These are phyloP conservation scores for Eriosoma lanigerum DNA, from an alignment of 1,140 invertebrate genomes.

Conservation along the genomic window DNA sequence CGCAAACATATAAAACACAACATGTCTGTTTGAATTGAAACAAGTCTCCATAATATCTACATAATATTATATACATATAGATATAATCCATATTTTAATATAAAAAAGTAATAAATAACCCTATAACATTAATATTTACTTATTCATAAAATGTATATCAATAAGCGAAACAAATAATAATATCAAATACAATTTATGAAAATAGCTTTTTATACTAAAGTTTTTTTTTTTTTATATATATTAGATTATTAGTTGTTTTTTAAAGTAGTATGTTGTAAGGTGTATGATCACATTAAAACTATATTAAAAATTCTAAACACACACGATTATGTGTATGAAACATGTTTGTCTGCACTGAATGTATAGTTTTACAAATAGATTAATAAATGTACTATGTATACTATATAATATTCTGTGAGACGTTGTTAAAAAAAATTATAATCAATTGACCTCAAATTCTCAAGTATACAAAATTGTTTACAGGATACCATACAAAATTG, in stretches of 20 bases:
- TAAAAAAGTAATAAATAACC: neutral
- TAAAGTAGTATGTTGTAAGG: no score
- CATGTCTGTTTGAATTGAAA: neutral
- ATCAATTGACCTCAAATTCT: neutral
- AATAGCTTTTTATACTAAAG: no score
- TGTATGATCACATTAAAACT: neutral
- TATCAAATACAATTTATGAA: neutral
- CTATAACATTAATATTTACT: neutral
- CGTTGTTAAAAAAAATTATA: neutral
- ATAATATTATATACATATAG: neutral
- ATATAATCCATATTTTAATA: no score
- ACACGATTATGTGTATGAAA: neutral
- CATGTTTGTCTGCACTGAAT: neutral
- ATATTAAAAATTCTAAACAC: neutral
- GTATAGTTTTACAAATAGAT: neutral
- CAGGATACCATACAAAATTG: no score
- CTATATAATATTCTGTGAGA: neutral
- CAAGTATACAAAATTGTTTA: no score
- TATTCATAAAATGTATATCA: neutral
- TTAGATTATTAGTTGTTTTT: no score
- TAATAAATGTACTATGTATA: no score
- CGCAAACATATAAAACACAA: no score
- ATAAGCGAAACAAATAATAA: constrained; percentile 16
- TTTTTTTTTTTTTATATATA: no score
- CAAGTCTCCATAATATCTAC: neutral